Base-by-base conservation (phyloP, 23 tunicate species). In the Oikopleura vanhoeffeni region DNA sequence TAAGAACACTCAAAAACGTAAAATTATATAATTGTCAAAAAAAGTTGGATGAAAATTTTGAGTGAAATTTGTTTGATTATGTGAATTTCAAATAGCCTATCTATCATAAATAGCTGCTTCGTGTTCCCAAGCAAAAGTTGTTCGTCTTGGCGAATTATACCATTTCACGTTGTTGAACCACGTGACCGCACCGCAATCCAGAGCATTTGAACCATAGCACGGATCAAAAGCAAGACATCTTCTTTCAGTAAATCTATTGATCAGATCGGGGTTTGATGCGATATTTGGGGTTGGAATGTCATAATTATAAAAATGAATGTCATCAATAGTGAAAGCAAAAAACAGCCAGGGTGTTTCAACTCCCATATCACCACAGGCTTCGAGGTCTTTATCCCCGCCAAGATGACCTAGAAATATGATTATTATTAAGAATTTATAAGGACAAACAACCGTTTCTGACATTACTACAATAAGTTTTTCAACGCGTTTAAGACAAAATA, bases 21-120 rank as follows among this genome's bases (percentile, higher is more conserved):
- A n/a, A n/a, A n/a, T n/a, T n/a, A n/a, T n/a, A n/a, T n/a, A n/a
- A n/a, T n/a, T n/a, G n/a, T n/a, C n/a, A n/a, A n/a, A n/a, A n/a
- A n/a, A n/a, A n/a, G n/a, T n/a, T n/a, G n/a, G n/a, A n/a, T n/a
- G n/a, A n/a, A n/a, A n/a, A n/a, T n/a, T n/a, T n/a, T n/a, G n/a
- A n/a, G n/a, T n/a, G n/a, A n/a, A n/a, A n/a, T n/a, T n/a, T n/a
- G n/a, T n/a, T n/a, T n/a, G n/a, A n/a, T n/a, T n/a, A n/a, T n/a
- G n/a, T n/a, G n/a, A n/a, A n/a, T n/a, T n/a, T n/a, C n/a, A n/a
- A n/a, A n/a, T n/a, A n/a, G n/a, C n/a, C n/a, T n/a, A n/a, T n/a
- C n/a, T 32, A 40, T 95, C 99, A 0, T 40, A 41, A 8, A 91
- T 28, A 18, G 87, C 90, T 1, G 85, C 99, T 40, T 91, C 99